Percentiles rank a stretch among this genome's conserved stretches.
Evolutionary conservation across 30 jellyfish, hydroid and myxozoan genomes (phyloP).

Genomic region (Chironex yamaguchii): DNA sequence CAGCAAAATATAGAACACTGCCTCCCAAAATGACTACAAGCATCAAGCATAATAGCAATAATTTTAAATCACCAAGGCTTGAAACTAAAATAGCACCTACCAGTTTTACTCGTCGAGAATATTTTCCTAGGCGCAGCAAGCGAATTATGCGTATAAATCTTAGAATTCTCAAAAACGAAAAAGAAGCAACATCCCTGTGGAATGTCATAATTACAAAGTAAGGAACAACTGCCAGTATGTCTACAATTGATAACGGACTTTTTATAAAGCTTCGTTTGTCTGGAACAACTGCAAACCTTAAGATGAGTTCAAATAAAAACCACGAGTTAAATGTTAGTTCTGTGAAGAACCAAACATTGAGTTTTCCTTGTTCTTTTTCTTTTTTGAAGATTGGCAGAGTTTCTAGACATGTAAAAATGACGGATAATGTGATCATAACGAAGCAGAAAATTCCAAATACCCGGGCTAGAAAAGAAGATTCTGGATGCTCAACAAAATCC

Average conservation of each 20-base stretch:
- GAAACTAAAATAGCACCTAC: conserved; percentile 83
- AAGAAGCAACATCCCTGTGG: conserved; percentile 31
- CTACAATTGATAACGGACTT: conserved; percentile 75
- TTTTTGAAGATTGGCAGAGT: conserved; percentile 62
- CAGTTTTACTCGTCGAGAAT: conserved; percentile 81
- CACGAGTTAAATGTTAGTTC: conserved; percentile 63
- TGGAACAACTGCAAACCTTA: conserved; percentile 68
- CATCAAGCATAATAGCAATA: conserved; percentile 78
- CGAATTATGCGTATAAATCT: conserved; percentile 81
- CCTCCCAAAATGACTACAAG: conserved; percentile 90
- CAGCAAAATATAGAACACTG: conserved; percentile 78
- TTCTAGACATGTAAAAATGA: conserved; percentile 82
- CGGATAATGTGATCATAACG: conserved; percentile 72
- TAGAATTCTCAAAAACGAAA: conserved; percentile 63
- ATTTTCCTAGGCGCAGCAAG: conserved; percentile 75
- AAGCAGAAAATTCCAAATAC: conserved; percentile 70
- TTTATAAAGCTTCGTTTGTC: conserved; percentile 56
- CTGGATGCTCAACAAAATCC: conserved; percentile 86
- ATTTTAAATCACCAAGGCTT: conserved; percentile 85
- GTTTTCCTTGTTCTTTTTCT: neutral
- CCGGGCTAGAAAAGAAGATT: conserved; percentile 78
- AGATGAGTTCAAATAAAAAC: conserved; percentile 75
- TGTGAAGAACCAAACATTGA: neutral
- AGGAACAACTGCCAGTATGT: conserved; percentile 78
- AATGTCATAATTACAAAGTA: conserved; percentile 51